Base-by-base conservation (phyloP, 2,797 vertebrate genomes). In the Enteromius paludinosus region DNA sequence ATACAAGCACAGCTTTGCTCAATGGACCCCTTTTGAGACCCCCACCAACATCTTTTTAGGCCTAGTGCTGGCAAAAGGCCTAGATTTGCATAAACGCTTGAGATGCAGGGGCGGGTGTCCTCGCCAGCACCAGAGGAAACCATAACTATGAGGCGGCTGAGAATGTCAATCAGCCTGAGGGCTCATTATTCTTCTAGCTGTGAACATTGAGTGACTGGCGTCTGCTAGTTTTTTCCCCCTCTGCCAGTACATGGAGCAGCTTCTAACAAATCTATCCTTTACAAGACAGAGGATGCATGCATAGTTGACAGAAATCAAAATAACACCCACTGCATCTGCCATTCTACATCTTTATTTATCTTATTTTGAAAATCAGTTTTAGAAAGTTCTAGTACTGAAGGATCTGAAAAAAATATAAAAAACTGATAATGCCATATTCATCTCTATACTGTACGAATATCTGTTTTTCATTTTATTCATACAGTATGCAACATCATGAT, bases 91-190 rank as follows among this genome's bases (percentile, higher is more conserved):
- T 86, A 87, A 87, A 88, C 35, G 66, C 64, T 35, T 72, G 45
- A 78, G 84, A 86, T 83, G 83, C 83, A 73, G 70, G 28, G 47
- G 35, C 45, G 77, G 83, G 35, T 47, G 52, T 87, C 87, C 84
- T 82, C 70, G 69, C 79, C 78, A 68, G 73, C 77, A 69, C 79
- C 49, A 80, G 68, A 68, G 78, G 80, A 83, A 87, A 81, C 86
- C 84, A 76, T 75, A 43, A 56, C 49, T 38, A 79, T 52, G 80
- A 54, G 72, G 80, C 69, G 70, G 84, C 74, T 78, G 83, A 83
- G 87, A 87, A 87, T 87, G 84, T 84, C 86, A 87, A 86, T 88
- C 87, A 86, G 82, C 71, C 75, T 12, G 15, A 79, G 84, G 70
- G 71, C 74, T 87, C 85, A 86, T 88, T 88, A 86, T 83, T 85